These are phyloP conservation scores for Pollicipes pollicipes DNA, from an alignment of 1,140 invertebrate species.

Conservation along the genomic window DNA sequence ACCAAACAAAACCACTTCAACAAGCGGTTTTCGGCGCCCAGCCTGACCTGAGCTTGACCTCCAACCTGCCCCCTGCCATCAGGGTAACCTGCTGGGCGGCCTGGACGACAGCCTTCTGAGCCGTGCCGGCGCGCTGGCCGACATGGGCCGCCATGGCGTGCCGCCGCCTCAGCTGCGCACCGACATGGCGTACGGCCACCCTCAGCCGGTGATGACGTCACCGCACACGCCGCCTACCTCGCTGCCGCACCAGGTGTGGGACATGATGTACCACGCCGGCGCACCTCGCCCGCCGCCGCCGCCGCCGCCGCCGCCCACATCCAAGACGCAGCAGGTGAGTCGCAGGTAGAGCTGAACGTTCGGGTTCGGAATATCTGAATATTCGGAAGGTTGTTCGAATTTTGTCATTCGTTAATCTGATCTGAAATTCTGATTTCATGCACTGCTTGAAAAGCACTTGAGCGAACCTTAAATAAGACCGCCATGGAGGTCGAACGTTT, in stretches of 20 bases:
- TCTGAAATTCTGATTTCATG: too few relatives aligned
- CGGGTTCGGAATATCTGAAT: too few relatives aligned
- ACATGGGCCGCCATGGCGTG: slow-evolving; percentile 60
- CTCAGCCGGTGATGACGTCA: slow-evolving; percentile 19
- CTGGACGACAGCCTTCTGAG: slow-evolving; percentile 80
- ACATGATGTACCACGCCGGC: background rate
- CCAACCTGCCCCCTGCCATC: too few relatives aligned
- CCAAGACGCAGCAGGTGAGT: too few relatives aligned
- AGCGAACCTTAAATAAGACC: too few relatives aligned
- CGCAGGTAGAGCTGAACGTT: too few relatives aligned
- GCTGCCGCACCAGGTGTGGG: slow-evolving; percentile 14
- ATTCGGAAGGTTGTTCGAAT: too few relatives aligned
- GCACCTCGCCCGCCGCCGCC: background rate
- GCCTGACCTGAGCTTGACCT: background rate
- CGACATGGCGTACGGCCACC: slow-evolving; percentile 69
- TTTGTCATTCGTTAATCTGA: too few relatives aligned
- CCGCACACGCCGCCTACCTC: slow-evolving; percentile 18
- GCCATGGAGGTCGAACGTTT: too few relatives aligned
- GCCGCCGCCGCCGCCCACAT: background rate
- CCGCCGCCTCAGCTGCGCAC: slow-evolving; percentile 30
- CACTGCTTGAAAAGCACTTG: too few relatives aligned
- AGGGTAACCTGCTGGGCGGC: slow-evolving; percentile 27
- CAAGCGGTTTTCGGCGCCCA: too few relatives aligned
- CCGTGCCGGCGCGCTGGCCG: slow-evolving; percentile 75
- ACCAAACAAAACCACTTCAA: too few relatives aligned